Evolutionary conservation across 53 echinoderm and acorn worm species (phyloP), one percentile per base, ranked within the genome.

Genomic region (Mesocentrotus franciscanus): DNA sequence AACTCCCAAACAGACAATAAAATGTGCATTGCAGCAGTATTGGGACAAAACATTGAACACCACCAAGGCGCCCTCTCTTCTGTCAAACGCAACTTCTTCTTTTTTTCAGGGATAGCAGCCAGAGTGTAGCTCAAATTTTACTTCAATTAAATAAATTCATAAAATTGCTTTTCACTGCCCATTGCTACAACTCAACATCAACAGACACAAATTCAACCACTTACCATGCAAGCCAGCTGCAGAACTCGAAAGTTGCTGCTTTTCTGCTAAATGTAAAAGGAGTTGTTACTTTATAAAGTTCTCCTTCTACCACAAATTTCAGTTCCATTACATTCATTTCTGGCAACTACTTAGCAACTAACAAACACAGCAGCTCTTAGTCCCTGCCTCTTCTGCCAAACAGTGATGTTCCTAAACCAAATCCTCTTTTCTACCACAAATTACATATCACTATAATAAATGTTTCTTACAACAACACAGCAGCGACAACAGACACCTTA

Each of bases 141-240:
- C 11, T 36, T 32, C 35, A 26, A 71, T 71, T 26, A 30, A 36
- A 79, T 79, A 13, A 34, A 35, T 35, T 32, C 16, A 79, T 10
- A 14, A 79, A 0, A 16, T 20, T 71, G 71, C 18, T 74, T 14
- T 32, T 66, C 66, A 18, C 1, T 42, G 49, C 39, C 12, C 34
- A 78, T 33, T 84, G 22, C 29, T 24, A 58, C 87, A 58, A n/a
- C 66, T 36, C 61, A 32, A 61, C 90, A 91, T 32, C 1, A 85
- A 66, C 13, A 9, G 16, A 15, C 33, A 64, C 91, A 16, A 91
- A 20, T 27, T n/a, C 10, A 6, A 58, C n/a, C 29, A 85, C 71
- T 66, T 24, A 94, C 87, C 89, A 87, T 94, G 87, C 24, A 87
- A 72, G 64, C 71, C 70, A 29, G 87, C 85, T n/a, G 94, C 94